Percentiles rank a stretch among this genome's conserved stretches.
These are phyloP conservation scores for Melanophora roralis DNA, from an alignment of 2,888 invertebrate species.

Conservation along the genomic window DNA sequence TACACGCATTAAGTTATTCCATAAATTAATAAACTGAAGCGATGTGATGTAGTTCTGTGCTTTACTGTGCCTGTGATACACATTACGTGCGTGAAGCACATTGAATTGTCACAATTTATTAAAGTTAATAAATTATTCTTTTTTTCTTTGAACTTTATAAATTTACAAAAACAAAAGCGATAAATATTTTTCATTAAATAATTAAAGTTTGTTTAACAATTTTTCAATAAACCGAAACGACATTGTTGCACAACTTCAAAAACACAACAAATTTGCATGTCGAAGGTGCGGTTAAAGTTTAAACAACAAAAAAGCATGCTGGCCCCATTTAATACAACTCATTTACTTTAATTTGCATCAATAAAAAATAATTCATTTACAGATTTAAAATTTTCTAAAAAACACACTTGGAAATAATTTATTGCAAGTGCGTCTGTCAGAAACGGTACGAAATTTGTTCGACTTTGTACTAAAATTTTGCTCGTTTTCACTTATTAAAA, in stretches of 20 bases:
- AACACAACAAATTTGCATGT: neutral
- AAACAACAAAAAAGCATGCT: neutral
- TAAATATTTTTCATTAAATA: constrained; percentile 5
- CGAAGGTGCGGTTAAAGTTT: constrained; percentile 28
- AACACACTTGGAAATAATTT: neutral
- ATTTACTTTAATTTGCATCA: neutral
- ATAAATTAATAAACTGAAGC: constrained; percentile 14
- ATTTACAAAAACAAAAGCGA: neutral
- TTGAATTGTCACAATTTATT: constrained; percentile 56
- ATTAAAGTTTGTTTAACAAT: constrained; percentile 22
- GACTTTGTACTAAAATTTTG: neutral
- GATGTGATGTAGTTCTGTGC: constrained; percentile 13
- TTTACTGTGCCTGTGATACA: neutral
- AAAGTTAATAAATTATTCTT: constrained; percentile 41
- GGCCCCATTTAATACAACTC: constrained; percentile 12
- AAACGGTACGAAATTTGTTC: neutral
- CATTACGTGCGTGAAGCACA: constrained; percentile 33
- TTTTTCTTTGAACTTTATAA: constrained; percentile 22
- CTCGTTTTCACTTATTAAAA: constrained; percentile 12
- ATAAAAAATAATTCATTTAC: neutral
- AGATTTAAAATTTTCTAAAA: constrained; percentile 14
- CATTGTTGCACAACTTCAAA: constrained; percentile 12
- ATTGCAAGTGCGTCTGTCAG: neutral
- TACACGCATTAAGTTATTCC: no score
- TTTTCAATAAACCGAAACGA: constrained; percentile 43